Evolutionary conservation across 2,888 invertebrate genomes (phyloP).

Genomic region (Halictus quadricinctus): DNA sequence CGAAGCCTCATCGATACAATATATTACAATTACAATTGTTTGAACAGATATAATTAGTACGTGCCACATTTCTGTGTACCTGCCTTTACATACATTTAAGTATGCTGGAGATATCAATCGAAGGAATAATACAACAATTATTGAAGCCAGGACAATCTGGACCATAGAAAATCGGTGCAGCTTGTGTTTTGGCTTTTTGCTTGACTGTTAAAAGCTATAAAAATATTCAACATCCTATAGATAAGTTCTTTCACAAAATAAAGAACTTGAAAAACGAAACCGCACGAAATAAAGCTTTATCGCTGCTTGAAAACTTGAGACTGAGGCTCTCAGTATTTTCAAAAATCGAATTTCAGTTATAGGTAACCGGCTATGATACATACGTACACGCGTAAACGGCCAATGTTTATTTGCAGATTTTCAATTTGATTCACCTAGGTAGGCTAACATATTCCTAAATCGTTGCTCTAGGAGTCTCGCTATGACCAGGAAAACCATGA

Average conservation of each 20-base stretch:
- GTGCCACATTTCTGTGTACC: not conserved
- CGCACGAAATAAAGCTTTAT: not conserved
- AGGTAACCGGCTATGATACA: conserved; percentile 24
- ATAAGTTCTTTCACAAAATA: not conserved
- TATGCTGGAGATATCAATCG: not conserved
- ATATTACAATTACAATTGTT: conserved; percentile 2
- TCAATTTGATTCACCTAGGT: conserved; percentile 13
- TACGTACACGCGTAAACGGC: conserved; percentile 31
- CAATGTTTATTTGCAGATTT: conserved; percentile 36
- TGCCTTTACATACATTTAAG: not conserved
- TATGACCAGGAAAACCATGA: conserved; percentile 79
- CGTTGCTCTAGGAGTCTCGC: conserved; percentile 28
- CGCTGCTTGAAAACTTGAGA: not conserved
- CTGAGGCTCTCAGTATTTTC: not conserved
- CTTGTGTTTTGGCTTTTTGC: not conserved
- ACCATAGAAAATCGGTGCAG: not conserved
- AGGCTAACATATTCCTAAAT: conserved; percentile 22
- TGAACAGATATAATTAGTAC: not conserved
- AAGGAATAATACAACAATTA: not conserved
- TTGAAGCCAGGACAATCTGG: not conserved
- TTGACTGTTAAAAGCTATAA: conserved; percentile 25
- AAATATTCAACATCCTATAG: conserved; percentile 33
- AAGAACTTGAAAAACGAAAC: not conserved
- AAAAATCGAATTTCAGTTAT: conserved; percentile 9
- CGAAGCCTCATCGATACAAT: not conserved